phyloP scores from a whole-genome alignment of 2,113 vertebrate species.

The Meles meles region DNA sequence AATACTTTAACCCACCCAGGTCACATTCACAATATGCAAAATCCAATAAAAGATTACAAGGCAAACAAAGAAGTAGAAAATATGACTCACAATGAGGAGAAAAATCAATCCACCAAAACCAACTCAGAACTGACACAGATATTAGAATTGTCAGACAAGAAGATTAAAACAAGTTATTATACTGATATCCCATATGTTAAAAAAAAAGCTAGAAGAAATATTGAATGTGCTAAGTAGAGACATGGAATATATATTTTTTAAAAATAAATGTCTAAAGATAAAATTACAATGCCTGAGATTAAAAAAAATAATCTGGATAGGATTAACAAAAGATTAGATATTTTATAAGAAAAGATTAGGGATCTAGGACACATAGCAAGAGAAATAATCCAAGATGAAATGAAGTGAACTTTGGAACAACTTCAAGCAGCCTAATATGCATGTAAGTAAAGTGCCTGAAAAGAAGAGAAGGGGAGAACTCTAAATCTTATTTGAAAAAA shows the following conservation, averaged over 20 bases:
- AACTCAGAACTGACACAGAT: background rate
- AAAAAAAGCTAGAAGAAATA: background rate
- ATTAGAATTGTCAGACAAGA: background rate
- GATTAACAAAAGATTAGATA: background rate
- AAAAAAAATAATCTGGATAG: background rate
- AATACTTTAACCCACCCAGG: background rate
- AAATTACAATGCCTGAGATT: background rate
- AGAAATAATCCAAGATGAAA: background rate
- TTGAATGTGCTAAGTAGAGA: background rate
- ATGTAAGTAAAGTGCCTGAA: background rate
- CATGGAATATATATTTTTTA: background rate
- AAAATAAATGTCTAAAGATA: background rate
- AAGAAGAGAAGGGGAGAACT: background rate
- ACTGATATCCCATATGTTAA: background rate
- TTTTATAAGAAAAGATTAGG: background rate
- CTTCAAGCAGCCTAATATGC: background rate
- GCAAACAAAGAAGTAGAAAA: background rate
- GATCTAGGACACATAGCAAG: background rate
- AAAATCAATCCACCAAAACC: background rate
- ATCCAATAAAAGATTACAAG: background rate
- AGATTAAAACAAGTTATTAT: background rate
- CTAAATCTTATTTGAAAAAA: background rate
- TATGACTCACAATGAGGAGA: background rate
- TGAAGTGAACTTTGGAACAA: background rate
- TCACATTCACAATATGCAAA: background rate